These are phyloP conservation scores for Cryptoblepharus egeriae DNA, from an alignment of 2,797 vertebrate species.

Conservation along the genomic window DNA sequence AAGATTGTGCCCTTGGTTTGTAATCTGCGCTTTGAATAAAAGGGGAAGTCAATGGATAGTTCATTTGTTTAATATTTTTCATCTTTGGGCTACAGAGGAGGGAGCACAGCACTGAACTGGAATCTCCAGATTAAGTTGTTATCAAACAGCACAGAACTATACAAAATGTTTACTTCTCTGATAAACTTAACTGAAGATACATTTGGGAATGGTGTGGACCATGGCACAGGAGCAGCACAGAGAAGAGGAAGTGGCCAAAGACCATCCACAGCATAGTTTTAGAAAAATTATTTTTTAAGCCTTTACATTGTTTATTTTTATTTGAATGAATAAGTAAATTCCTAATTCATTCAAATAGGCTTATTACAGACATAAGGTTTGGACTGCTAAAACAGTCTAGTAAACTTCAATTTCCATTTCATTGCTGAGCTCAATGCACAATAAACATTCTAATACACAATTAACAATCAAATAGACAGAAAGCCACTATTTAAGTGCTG, in stretches of 20 bases:
- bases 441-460: neutral
- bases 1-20: too few relatives aligned
- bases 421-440: neutral
- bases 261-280: too few relatives aligned
- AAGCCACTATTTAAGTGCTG: neutral
- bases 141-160: neutral
- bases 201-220: neutral
- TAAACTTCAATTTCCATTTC: neutral
- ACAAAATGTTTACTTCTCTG: neutral
- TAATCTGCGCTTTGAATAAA: neutral
- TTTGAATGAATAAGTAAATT: neutral
- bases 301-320: neutral
- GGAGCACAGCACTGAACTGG: neutral
- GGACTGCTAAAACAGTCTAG: neutral
- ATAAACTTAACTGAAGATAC: neutral
- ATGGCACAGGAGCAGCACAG: too few relatives aligned
- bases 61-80: neutral
- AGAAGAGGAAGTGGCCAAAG: too few relatives aligned
- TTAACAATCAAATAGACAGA: too few relatives aligned
- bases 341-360: neutral
- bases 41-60: too few relatives aligned
- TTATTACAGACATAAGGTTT: neutral
- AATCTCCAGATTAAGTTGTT: neutral
- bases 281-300: too few relatives aligned
- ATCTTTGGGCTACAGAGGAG: neutral